These are phyloP conservation scores for Lordiphosa stackelbergi DNA, from an alignment of 1,140 invertebrate genomes.

Conservation along the genomic window DNA sequence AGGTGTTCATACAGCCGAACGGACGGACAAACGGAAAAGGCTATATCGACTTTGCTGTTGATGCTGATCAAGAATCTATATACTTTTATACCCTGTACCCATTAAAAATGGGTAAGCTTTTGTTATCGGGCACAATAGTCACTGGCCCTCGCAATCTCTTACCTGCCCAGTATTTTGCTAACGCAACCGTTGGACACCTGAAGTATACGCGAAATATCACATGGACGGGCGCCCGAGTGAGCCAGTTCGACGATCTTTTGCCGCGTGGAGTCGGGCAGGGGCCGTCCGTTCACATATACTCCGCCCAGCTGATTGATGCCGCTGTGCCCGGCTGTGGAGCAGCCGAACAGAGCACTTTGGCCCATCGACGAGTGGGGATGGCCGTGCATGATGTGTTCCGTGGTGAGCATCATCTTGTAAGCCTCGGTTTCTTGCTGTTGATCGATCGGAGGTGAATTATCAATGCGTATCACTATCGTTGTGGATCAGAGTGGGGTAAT, in stretches of 20 bases:
- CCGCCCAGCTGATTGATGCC: constrained; percentile 99
- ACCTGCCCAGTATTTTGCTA: constrained; percentile 96
- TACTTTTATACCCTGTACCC: too few relatives aligned
- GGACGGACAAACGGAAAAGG: too few relatives aligned
- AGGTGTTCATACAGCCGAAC: too few relatives aligned
- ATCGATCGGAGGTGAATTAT: neutral
- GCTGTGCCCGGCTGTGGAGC: constrained; percentile 91
- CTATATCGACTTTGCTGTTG: too few relatives aligned
- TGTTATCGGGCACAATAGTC: too few relatives aligned
- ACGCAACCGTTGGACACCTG: constrained; percentile 98
- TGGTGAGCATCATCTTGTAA: constrained; percentile 66
- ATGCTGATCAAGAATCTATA: too few relatives aligned
- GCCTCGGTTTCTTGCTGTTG: neutral
- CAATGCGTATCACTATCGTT: neutral
- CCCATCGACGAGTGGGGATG: constrained; percentile 77
- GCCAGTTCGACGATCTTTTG: constrained; percentile 99
- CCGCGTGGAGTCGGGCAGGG: constrained; percentile 96
- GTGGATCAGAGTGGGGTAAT: neutral
- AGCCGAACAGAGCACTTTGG: constrained; percentile 84
- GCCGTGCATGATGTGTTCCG: constrained; percentile 75
- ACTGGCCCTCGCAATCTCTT: constrained; percentile 55
- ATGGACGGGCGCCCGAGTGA: constrained; percentile 96
- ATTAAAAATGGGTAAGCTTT: too few relatives aligned
- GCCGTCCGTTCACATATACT: constrained; percentile 98
- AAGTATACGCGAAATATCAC: constrained; percentile 97